Evolutionary conservation across 2,888 invertebrate genomes (phyloP), one percentile per base, ranked within the genome.

Genomic region (Eupsilia transversa): DNA sequence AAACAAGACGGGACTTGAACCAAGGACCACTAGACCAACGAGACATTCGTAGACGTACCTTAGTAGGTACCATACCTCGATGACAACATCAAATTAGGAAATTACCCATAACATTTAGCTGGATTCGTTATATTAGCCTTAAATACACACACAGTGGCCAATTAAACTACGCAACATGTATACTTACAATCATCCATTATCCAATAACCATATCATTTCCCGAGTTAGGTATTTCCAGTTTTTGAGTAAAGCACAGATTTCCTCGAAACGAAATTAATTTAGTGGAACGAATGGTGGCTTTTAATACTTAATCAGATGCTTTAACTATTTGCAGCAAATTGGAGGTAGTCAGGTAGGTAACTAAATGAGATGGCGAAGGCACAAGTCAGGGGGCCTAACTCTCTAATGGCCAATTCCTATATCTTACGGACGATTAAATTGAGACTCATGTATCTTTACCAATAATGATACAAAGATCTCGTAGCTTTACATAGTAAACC

Each of bases 271-370:
- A 72, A 72, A 67, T 83, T 82, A 82, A 83, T 75, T 82, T 75
- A 82, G 74, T 75, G 83, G 85, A 83, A 83, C 82, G 10, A 74
- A 76, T 64, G 35, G 46, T 49, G 33, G 10, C 38, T 60, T 49
- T 12, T 54, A 72, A 38, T 9, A 52, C 17, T 27, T 52, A 52
- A 60, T 35, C 46, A 70, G 5, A 30, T 7, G 43, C 2, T 76
- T 76, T 60, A 35, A 41, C 17, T 35, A 17, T 49, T 68, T 52
- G 46, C 6, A 5, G 33, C 57, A 52, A 52, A n/a, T 56, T 54
- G 20, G 33, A 56, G n/a, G 17, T 56, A 54, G 56, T 54, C 64
- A 14, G 27, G 33, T 38, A 23, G n/a, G 38, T 46, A 49, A 1
- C 6, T 72, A 12, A 72, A 46, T 72, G 43, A n/a, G 14, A 74